phyloP scores from a whole-genome alignment of 2,888 invertebrate genomes.

The Drosophila fungiperda region DNA sequence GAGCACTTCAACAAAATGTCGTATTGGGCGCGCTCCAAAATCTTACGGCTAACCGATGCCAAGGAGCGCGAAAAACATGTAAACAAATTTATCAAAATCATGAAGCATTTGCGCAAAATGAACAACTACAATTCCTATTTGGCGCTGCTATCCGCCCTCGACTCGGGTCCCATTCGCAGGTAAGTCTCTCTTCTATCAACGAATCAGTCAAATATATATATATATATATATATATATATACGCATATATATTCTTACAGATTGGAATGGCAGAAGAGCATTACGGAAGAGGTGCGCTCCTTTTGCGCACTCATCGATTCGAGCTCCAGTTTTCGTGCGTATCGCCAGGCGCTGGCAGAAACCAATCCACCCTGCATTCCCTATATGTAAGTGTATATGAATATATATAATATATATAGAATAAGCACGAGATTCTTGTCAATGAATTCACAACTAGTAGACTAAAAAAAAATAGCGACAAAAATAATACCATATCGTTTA shows the following conservation, averaged over 20 bases:
- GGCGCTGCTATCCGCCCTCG: conserved; percentile 97
- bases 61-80: conserved; percentile 98
- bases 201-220: neutral
- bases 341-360: conserved; percentile 96
- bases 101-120: conserved; percentile 98
- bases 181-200: conserved; percentile 35
- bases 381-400: conserved; percentile 92
- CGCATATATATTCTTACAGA: conserved; percentile 86
- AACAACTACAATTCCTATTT: conserved; percentile 99
- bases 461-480: neutral
- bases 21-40: conserved; percentile 98
- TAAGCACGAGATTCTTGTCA: neutral
- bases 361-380: conserved; percentile 99
- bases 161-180: conserved; percentile 94
- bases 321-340: conserved; percentile 99
- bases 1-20: conserved; percentile 99
- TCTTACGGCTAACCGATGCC: conserved; percentile 95
- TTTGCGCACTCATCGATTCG: conserved; percentile 98
- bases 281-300: conserved; percentile 96
- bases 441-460: neutral
- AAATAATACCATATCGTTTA: no score
- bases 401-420: neutral
- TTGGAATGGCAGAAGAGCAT: conserved; percentile 97
- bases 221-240: neutral
- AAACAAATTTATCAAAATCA: conserved; percentile 98